Evolutionary conservation across 2,113 vertebrate species (phyloP).

Genomic region (Pedionomus torquatus): DNA sequence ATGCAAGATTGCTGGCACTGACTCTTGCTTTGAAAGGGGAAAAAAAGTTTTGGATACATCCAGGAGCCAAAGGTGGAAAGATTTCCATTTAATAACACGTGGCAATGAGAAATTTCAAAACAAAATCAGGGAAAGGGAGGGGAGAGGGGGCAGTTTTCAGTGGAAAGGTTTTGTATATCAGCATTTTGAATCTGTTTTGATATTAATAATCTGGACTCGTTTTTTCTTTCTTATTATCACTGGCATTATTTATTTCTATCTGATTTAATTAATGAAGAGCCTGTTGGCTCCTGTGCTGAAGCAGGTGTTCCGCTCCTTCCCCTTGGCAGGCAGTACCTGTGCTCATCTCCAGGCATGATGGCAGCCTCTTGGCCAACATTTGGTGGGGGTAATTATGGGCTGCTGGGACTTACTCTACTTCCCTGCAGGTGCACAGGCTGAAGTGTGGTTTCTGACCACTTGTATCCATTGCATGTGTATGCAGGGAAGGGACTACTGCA

Average conservation of each 20-base stretch:
- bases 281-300: background rate
- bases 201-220: background rate
- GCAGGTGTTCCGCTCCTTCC: background rate
- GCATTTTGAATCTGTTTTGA: background rate
- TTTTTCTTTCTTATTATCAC: background rate
- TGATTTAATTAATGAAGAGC: conserved; percentile 26
- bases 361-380: background rate
- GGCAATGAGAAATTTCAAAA: background rate
- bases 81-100: background rate
- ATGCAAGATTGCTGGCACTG: rapidly evolving
- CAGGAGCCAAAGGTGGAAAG: background rate
- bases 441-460: background rate
- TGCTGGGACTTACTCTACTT: background rate
- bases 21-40: background rate
- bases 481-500: background rate
- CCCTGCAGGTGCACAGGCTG: background rate
- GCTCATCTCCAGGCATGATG: background rate
- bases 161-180: background rate
- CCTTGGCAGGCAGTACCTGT: background rate
- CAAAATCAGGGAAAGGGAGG: background rate
- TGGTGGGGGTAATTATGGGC: background rate
- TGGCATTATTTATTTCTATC: background rate
- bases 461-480: background rate
- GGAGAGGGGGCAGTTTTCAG: background rate
- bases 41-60: background rate